These are phyloP conservation scores for Anguilla marmorata DNA, from an alignment of 2,797 vertebrate species.

Conservation along the genomic window DNA sequence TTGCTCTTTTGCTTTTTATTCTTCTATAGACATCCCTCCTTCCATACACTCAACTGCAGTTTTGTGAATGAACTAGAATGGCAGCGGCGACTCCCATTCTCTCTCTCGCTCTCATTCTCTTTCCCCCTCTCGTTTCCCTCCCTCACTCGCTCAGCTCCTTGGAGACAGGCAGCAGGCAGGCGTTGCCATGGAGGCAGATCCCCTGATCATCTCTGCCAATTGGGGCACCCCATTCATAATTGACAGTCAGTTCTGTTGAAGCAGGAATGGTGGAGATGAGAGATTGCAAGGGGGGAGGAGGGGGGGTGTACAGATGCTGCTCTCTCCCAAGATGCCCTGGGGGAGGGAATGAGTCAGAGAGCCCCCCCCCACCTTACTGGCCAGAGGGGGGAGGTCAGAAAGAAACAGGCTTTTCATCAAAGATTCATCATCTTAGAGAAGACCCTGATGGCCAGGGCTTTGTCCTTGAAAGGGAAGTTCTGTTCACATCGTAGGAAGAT, in stretches of 20 bases:
- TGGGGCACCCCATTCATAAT: constrained; percentile 54
- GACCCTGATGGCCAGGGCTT: not conserved
- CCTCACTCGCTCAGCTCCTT: constrained; percentile 32
- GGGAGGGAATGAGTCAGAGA: constrained; percentile 17
- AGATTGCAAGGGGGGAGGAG: not conserved
- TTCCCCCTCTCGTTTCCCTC: constrained; percentile 30
- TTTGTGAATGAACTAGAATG: constrained; percentile 15
- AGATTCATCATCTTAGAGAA: constrained; percentile 47
- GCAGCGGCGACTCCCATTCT: not conserved
- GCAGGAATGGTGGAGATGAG: constrained; percentile 14
- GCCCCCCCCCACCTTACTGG: constrained; percentile 56
- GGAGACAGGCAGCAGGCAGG: constrained; percentile 46
- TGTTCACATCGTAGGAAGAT: no score
- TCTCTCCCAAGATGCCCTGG: constrained; percentile 19
- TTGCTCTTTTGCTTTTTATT: not conserved
- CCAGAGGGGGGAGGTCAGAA: constrained; percentile 57
- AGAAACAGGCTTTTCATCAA: constrained; percentile 53
- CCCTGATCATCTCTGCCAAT: constrained; percentile 56
- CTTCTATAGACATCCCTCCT: not conserved
- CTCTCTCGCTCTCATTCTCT: constrained; percentile 33
- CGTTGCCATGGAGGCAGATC: constrained; percentile 56
- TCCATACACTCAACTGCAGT: not conserved
- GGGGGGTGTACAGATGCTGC: constrained; percentile 6
- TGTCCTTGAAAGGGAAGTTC: constrained; percentile 27
- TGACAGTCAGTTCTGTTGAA: constrained; percentile 38